Evolutionary conservation across 2,888 invertebrate species (phyloP).

Genomic region (Eristalis arbustorum): DNA sequence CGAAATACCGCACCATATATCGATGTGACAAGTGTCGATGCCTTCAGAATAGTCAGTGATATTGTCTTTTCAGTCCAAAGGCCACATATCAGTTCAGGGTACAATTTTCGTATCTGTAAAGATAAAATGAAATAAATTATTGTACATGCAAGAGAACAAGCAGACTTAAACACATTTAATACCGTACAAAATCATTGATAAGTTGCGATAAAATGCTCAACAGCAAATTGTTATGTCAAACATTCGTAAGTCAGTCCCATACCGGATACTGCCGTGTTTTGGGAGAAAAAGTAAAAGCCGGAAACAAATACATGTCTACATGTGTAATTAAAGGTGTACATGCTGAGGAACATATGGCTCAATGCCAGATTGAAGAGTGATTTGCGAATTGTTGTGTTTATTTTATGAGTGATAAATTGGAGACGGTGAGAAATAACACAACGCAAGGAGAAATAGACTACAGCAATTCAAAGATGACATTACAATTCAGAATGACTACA

Average conservation of each 20-base stretch:
- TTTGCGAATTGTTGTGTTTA: too few relatives aligned
- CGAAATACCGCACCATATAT: slow-evolving; percentile 79
- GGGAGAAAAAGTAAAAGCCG: neutral
- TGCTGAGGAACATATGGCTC: neutral
- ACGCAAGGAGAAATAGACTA: too few relatives aligned
- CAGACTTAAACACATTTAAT: neutral
- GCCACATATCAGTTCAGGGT: slow-evolving; percentile 79
- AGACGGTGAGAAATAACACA: too few relatives aligned
- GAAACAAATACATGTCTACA: too few relatives aligned
- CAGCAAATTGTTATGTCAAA: neutral
- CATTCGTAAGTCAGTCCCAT: neutral
- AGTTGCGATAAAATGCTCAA: neutral
- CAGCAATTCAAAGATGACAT: too few relatives aligned
- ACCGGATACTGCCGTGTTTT: neutral
- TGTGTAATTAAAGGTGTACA: neutral
- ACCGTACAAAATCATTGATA: neutral
- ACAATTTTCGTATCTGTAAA: slow-evolving; percentile 77
- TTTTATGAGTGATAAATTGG: too few relatives aligned
- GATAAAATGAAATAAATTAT: neutral
- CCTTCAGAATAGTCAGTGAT: slow-evolving; percentile 77
- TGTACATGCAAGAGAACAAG: neutral
- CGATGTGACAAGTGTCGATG: slow-evolving; percentile 79
- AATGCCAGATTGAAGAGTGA: too few relatives aligned
- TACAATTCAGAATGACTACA: too few relatives aligned
- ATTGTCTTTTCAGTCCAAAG: slow-evolving; percentile 79